Evolutionary conservation across 2,888 invertebrate genomes (phyloP), one percentile per base, ranked within the genome.

Genomic region (Malacosoma neustria): DNA sequence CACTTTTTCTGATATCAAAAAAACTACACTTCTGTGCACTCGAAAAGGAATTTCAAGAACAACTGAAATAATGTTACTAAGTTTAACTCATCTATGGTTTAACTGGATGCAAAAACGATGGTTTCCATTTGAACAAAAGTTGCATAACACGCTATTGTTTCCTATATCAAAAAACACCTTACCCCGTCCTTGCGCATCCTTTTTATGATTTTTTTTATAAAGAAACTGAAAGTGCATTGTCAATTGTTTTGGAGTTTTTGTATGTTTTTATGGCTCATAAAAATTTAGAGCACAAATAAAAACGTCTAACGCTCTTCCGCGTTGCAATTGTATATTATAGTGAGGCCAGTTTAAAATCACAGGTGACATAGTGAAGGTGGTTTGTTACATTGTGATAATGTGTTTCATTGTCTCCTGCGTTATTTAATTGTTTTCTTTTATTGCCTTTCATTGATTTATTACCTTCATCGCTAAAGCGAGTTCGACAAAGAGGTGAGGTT

Each of bases 191-290:
- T 46, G 53, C 51, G 50, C 48, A 48, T 48, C 41, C 41, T 47
- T 41, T 40, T 53, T 48, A 62, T 75, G 62, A 67, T 42, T 38
- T 38, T 39, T 62, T 81, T 82, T 82, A 84, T 84, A 85, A 77
- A 80, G 85, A 85, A 85, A 85, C 65, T 77, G 85, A 85, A 81
- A 85, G 85, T 85, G 61, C 54, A 77, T 82, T 84, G 85, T 82
- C 54, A 42, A 44, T 22, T 57, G 54, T 52, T 60, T 66, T 64
- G 60, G 51, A 63, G 58, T 75, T 74, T 76, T 76, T 75, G 74
- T 53, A 36, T 12, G 39, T 60, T 73, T 72, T 74, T 72, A 68
- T 64, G 60, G 46, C 45, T 57, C 68, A 70, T 80, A 82, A 82
- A 82, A 80, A 81, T 80, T 66, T 79, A 40, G 81, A 81, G 75